phyloP scores from a whole-genome alignment of 2,888 invertebrate species.

The Drosophila heteroneura region DNA sequence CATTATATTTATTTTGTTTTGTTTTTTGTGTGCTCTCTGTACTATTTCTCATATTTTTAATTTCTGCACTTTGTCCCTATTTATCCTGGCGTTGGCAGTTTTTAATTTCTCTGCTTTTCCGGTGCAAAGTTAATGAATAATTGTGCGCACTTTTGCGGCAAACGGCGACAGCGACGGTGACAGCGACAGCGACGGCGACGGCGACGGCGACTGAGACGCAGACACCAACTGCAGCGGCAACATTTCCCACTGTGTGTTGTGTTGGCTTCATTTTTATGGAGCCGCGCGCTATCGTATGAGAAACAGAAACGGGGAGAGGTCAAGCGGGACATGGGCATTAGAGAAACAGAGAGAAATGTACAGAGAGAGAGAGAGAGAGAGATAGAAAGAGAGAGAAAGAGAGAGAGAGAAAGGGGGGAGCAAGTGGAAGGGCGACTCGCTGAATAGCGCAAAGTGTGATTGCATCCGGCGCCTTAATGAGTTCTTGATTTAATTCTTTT shows the following conservation, averaged over 20 bases:
- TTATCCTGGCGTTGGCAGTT: slow-evolving; percentile 83
- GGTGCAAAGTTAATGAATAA: slow-evolving; percentile 84
- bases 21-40: slow-evolving; percentile 50
- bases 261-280: slow-evolving; percentile 68
- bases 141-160: slow-evolving; percentile 83
- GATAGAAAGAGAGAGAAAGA: not conserved
- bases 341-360: not conserved
- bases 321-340: not conserved
- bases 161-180: slow-evolving; percentile 62
- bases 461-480: slow-evolving; percentile 84
- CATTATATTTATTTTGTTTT: slow-evolving; percentile 19
- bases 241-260: slow-evolving; percentile 63
- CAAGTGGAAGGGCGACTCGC: slow-evolving; percentile 55
- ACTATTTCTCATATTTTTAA: slow-evolving; percentile 81
- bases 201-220: slow-evolving; percentile 8
- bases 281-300: slow-evolving; percentile 41
- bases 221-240: slow-evolving; percentile 47
- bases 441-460: slow-evolving; percentile 83
- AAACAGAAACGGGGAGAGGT: slow-evolving; percentile 4
- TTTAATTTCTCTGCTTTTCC: slow-evolving; percentile 84
- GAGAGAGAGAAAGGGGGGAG: not conserved
- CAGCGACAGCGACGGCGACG: slow-evolving; percentile 37
- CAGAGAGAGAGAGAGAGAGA: not conserved
- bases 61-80: slow-evolving; percentile 82
- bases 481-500: slow-evolving; percentile 84